Percentiles rank a stretch among this genome's conserved stretches.
These are phyloP conservation scores for Oopsacas minuta DNA, from an alignment of 37 sponge, comb jelly and placozoan species.

Conservation along the genomic window DNA sequence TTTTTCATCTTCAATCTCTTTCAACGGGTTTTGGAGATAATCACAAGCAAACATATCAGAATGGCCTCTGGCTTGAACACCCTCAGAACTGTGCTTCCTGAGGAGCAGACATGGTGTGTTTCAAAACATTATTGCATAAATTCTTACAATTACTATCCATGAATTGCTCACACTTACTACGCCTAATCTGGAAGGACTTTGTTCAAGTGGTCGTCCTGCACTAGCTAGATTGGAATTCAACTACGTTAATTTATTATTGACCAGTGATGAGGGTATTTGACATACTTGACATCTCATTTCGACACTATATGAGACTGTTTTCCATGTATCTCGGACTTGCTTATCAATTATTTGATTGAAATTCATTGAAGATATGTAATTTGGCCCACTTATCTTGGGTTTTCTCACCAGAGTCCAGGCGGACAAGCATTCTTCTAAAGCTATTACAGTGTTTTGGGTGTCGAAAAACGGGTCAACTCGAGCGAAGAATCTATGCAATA, in stretches of 20 bases:
- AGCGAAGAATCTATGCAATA: neutral
- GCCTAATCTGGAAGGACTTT: neutral
- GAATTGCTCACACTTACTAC: slow-evolving; percentile 13
- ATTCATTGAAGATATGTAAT: neutral
- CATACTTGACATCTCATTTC: slow-evolving; percentile 5
- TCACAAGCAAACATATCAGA: neutral
- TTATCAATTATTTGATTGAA: neutral
- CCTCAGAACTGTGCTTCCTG: neutral
- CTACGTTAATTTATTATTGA: neutral
- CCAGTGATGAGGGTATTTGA: slow-evolving; percentile 6
- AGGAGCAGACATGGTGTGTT: slow-evolving; percentile 1
- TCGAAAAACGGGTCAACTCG: slow-evolving; percentile 3
- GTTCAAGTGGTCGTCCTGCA: slow-evolving; percentile 13
- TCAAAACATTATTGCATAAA: neutral
- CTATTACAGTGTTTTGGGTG: neutral
- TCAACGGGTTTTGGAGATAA: neutral
- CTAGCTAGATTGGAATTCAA: neutral
- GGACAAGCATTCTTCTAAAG: slow-evolving; percentile 3
- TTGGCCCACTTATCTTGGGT: neutral
- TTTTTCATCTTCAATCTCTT: neutral
- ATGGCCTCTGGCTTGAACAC: slow-evolving; percentile 13
- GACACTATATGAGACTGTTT: neutral
- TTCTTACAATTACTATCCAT: neutral
- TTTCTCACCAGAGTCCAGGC: neutral
- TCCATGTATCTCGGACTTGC: neutral